Evolutionary conservation across 2,888 invertebrate species (phyloP).

Genomic region (Callyntrura sp.): DNA sequence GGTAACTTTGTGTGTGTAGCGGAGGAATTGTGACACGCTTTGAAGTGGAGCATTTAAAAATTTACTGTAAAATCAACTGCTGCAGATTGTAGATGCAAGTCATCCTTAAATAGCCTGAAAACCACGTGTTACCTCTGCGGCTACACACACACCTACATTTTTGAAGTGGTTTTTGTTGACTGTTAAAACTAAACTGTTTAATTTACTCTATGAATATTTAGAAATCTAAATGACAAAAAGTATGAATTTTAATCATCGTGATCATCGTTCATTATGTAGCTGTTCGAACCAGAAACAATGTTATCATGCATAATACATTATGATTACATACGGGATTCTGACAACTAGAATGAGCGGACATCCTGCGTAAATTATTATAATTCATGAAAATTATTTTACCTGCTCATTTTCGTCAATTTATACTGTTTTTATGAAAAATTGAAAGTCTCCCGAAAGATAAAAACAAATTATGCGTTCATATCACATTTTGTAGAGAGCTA

Average conservation of each 20-base stretch:
- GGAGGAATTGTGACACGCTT: not conserved
- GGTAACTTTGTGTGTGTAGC: not conserved
- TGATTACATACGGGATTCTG: slow-evolving; percentile 52
- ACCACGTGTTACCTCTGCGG: not conserved
- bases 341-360: slow-evolving; percentile 70
- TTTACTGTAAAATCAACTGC: not conserved
- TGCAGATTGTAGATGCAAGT: slow-evolving; percentile 8
- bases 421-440: slow-evolving; percentile 50
- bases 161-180: not conserved
- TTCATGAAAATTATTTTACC: slow-evolving; percentile 53
- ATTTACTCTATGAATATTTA: slow-evolving; percentile 6
- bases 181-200: not conserved
- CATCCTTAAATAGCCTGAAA: not conserved
- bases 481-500: not conserved
- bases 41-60: not conserved
- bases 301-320: slow-evolving; percentile 60
- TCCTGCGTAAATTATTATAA: slow-evolving; percentile 71
- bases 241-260: slow-evolving; percentile 42
- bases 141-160: not conserved
- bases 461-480: not conserved
- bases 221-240: slow-evolving; percentile 3
- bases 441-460: slow-evolving; percentile 59
- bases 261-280: slow-evolving; percentile 6
- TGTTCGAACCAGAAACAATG: slow-evolving; percentile 20
- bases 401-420: slow-evolving; percentile 49